Base-by-base conservation (phyloP, 1,140 invertebrate genomes). In the Lordiphosa stackelbergi region DNA sequence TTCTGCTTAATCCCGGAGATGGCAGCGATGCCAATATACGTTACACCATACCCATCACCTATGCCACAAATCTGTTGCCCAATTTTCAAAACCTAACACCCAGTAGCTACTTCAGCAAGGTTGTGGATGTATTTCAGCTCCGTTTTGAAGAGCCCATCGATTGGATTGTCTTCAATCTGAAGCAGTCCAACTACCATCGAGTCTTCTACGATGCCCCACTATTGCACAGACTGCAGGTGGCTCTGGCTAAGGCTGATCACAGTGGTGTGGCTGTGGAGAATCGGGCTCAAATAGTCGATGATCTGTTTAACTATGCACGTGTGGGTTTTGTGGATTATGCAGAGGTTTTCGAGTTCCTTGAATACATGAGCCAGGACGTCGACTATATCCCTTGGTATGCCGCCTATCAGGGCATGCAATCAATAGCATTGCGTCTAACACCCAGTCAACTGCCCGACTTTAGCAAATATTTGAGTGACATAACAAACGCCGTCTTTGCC, bases 201-300 rank as follows among this genome's bases (percentile, higher is more conserved):
- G 91, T 93, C 0, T 90, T 91, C 63, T 93, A 93, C 53, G 91
- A 92, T 37, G 45, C 66, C 0, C 46, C 83, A 1, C 90, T 92
- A 59, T 90, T 91, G 88, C 35, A 69, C 2, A 86, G 87, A 2
- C 75, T 92, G 5, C 84, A 85, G 0, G 48, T 51, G 2, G 89
- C 88, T 5, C 60, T 93, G 6, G 58, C 65, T 1, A 72, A 61
- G 16, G 53, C 64, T 0, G 66, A 88, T 22, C 89, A 89, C 62
- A 65, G 79, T 2, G 73, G 66, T 2, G 93, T 96, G 56, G 89
- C 93, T 42, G 69, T 90, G 0, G 86, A 93, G 4, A 96, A 95
- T 88, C 88, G 94, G 52, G 94, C 93, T 0, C 94, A 95, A 73
- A 87, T 95, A 1, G 85, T 96, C 1, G 93, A 96, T 69, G 95